These are phyloP conservation scores for Aleiodes alternator DNA, from an alignment of 2,888 invertebrate genomes.

Conservation along the genomic window DNA sequence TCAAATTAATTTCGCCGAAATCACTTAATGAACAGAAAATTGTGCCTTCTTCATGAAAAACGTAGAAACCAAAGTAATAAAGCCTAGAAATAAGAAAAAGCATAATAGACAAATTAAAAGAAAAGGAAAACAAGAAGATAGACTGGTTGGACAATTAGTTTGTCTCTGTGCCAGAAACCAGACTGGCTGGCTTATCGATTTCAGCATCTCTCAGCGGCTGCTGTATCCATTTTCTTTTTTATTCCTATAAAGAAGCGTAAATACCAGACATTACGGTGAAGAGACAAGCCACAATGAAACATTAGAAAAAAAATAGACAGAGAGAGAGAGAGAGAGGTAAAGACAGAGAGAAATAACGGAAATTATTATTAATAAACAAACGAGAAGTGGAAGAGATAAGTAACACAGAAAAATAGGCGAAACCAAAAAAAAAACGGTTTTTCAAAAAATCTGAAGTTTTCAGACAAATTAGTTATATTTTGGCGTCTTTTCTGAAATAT, in stretches of 20 bases:
- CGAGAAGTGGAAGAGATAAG: conserved; percentile 47
- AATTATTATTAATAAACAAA: background rate
- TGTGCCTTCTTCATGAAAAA: background rate
- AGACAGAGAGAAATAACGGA: background rate
- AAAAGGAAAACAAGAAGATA: background rate
- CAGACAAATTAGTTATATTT: no score
- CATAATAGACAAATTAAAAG: background rate
- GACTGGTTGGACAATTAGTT: conserved; percentile 41
- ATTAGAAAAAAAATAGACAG: conserved; percentile 9
- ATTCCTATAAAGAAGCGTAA: conserved; percentile 60
- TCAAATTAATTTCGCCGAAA: no score
- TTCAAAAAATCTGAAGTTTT: no score
- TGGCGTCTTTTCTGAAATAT: no score
- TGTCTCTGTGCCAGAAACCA: conserved; percentile 53
- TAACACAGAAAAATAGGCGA: conserved; percentile 46
- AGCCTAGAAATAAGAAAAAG: conserved; percentile 17
- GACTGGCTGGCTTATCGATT: conserved; percentile 65
- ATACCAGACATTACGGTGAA: conserved; percentile 21
- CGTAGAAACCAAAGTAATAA: background rate
- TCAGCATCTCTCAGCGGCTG: conserved; percentile 64
- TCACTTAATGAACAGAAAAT: background rate
- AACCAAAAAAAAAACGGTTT: conserved; percentile 42
- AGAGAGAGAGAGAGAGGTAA: background rate
- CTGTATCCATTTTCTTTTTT: conserved; percentile 61
- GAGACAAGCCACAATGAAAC: conserved; percentile 31